Conservation (phyloP, 2,888 invertebrate genomes). For the Perizoma affinitatum region DNA sequence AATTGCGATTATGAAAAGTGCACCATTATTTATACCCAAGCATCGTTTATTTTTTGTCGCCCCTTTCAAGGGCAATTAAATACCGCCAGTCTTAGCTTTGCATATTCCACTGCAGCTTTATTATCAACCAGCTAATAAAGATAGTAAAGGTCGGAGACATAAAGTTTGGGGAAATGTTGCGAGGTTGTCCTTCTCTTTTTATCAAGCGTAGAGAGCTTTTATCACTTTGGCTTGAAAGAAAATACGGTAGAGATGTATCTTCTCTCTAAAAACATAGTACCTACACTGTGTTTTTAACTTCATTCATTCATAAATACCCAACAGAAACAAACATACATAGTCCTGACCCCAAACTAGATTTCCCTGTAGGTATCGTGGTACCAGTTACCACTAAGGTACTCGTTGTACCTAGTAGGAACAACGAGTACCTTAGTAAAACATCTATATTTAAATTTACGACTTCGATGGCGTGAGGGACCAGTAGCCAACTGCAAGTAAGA, state of each 20-base stretch:
- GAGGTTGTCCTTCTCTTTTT: conserved; percentile 16
- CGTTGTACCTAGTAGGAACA: too few relatives aligned
- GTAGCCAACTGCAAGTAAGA: too few relatives aligned
- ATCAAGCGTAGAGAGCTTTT: conserved; percentile 8
- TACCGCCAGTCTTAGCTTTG: conserved; percentile 81
- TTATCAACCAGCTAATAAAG: conserved; percentile 72
- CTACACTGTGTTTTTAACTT: background rate
- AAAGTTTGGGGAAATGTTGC: conserved; percentile 41
- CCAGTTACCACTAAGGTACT: too few relatives aligned
- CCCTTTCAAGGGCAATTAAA: conserved; percentile 85
- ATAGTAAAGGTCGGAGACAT: conserved; percentile 70
- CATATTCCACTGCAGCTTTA: conserved; percentile 73
- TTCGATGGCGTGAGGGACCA: too few relatives aligned
- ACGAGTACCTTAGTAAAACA: too few relatives aligned
- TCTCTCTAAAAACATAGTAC: background rate
- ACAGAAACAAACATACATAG: too few relatives aligned
- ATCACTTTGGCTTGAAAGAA: conserved; percentile 13
- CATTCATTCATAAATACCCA: too few relatives aligned
- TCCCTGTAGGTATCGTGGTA: too few relatives aligned
- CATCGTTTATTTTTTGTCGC: conserved; percentile 81
- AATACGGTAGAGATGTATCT: background rate
- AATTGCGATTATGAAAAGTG: conserved; percentile 85
- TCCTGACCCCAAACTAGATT: too few relatives aligned
- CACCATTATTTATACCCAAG: conserved; percentile 81
- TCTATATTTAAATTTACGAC: too few relatives aligned